Conservation (phyloP, 2,797 vertebrate species). For the Etheostoma perlongum region DNA sequence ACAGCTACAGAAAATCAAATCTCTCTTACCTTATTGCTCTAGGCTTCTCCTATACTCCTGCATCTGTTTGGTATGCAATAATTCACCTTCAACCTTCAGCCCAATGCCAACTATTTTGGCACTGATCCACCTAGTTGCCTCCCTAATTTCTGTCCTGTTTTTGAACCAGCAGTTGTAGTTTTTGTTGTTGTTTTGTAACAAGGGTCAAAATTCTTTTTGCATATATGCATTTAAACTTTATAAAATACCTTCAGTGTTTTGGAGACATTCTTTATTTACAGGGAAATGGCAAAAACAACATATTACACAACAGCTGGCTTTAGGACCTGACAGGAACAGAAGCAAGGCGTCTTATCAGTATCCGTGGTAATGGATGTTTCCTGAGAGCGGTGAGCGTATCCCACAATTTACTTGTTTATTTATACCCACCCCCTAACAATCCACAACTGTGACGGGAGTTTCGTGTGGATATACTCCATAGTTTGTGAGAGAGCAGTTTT, state of each 20-base stretch:
- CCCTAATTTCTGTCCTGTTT: neutral
- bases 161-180: neutral
- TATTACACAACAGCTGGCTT: constrained; percentile 42
- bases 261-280: constrained; percentile 8
- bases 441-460: constrained; percentile 21
- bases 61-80: neutral
- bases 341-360: constrained; percentile 48
- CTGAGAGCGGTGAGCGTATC: constrained; percentile 29
- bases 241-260: constrained; percentile 11
- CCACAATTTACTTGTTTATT: constrained; percentile 50
- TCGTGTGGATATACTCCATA: constrained; percentile 7
- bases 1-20: neutral
- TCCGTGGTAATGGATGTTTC: constrained; percentile 53
- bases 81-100: neutral
- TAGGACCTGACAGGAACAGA: constrained; percentile 44
- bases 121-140: neutral
- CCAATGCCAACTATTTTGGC: neutral
- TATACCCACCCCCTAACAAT: constrained; percentile 26
- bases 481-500: constrained; percentile 14
- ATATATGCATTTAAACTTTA: constrained; percentile 3
- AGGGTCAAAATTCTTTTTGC: neutral
- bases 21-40: too few relatives aligned
- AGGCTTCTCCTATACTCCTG: neutral
- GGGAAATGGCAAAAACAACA: constrained; percentile 35
- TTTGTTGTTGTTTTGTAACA: neutral